Conservation (phyloP, 2,797 vertebrate genomes). For the Lemur catta region DNA sequence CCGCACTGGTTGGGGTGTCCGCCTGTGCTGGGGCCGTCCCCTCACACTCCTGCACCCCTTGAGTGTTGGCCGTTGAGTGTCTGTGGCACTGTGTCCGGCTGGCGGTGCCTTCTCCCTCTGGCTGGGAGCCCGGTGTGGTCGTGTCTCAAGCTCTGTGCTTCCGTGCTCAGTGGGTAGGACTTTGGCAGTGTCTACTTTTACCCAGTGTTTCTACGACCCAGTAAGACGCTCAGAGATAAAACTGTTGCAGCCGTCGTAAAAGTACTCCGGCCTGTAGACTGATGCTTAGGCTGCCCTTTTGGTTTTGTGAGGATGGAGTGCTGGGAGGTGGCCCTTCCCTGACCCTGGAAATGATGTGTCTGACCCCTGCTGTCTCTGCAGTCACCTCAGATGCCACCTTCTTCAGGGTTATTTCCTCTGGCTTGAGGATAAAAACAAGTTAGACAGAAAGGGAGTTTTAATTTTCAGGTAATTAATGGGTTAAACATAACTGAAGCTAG, state of each 20-base stretch:
- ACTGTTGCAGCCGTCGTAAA: constrained; percentile 51
- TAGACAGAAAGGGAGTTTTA: constrained; percentile 79
- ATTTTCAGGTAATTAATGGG: constrained; percentile 55
- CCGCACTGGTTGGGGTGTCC: background rate
- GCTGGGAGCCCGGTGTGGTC: background rate
- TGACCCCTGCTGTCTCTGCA: constrained; percentile 16
- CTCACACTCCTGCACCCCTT: background rate
- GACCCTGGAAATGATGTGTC: constrained; percentile 63
- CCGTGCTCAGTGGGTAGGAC: background rate
- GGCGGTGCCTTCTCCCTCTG: constrained; percentile 39
- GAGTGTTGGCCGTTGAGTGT: background rate
- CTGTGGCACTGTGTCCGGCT: background rate
- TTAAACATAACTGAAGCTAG: constrained; percentile 77
- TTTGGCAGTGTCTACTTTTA: constrained; percentile 61
- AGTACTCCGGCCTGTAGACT: background rate
- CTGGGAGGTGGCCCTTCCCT: constrained; percentile 44
- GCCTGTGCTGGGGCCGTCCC: background rate
- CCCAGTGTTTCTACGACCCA: constrained; percentile 63
- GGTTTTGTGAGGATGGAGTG: constrained; percentile 41
- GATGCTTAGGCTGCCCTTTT: constrained; percentile 10
- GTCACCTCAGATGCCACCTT: constrained; percentile 58
- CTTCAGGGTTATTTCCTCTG: constrained; percentile 66
- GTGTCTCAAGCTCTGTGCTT: background rate
- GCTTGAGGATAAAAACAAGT: constrained; percentile 76
- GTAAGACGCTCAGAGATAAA: constrained; percentile 73